Evolutionary conservation across 2,797 vertebrate genomes (phyloP).

Genomic region (Xiphorhynchus erythropygius): DNA sequence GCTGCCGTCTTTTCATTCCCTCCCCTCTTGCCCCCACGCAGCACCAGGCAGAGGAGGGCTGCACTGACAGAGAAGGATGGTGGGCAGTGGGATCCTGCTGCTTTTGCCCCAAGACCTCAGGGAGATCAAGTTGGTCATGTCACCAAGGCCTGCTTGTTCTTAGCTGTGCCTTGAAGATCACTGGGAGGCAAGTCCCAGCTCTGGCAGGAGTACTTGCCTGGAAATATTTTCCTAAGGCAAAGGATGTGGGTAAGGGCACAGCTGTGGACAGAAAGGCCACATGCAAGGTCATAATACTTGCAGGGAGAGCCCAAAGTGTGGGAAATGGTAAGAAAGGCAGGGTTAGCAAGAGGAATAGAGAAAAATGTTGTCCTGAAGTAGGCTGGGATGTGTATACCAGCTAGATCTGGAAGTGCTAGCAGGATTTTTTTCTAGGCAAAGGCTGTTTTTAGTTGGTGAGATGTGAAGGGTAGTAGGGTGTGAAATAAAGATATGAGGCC

Average conservation of each 20-base stretch:
- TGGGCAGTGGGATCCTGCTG: not conserved
- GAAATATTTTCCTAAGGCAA: not conserved
- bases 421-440: not conserved
- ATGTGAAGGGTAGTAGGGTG: not conserved
- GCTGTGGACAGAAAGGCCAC: not conserved
- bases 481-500: not conserved
- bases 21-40: not conserved
- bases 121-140: accelerated
- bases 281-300: not conserved
- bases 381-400: not conserved
- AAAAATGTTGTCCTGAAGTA: not conserved
- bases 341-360: not conserved
- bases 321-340: not conserved
- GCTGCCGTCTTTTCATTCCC: not conserved
- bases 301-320: not conserved
- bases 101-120: not conserved
- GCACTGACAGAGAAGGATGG: not conserved
- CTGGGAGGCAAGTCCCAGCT: not conserved
- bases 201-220: not conserved
- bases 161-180: not conserved
- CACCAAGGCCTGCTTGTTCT: not conserved
- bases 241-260: not conserved
- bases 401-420: not conserved
- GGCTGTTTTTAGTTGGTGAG: not conserved
- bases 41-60: not conserved